phyloP scores from a whole-genome alignment of 2,113 vertebrate genomes.

The Gobio gobio region DNA sequence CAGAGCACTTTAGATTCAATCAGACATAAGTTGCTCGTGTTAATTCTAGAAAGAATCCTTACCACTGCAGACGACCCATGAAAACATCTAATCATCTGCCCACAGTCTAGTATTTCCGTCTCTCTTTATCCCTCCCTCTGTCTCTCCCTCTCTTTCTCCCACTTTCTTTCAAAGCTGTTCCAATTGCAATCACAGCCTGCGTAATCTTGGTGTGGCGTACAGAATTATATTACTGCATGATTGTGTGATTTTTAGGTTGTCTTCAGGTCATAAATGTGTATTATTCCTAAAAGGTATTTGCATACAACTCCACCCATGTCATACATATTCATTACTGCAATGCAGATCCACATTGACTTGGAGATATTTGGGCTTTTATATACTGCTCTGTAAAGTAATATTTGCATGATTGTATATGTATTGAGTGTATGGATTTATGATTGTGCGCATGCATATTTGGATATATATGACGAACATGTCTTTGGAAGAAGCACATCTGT shows the following conservation, averaged over 20 bases:
- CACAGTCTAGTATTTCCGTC: conserved; percentile 57
- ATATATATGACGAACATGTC: conserved; percentile 18
- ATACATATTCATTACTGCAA: conserved; percentile 44
- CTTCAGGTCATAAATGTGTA: conserved; percentile 5
- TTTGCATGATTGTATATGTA: not conserved
- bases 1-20: not conserved
- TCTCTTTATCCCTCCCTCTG: conserved; percentile 40
- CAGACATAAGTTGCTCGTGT: not conserved
- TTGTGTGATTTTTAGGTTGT: not conserved
- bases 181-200: conserved; percentile 52
- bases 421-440: conserved; percentile 2
- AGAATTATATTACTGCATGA: conserved; percentile 68
- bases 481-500: not conserved
- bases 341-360: not conserved
- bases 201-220: conserved; percentile 58
- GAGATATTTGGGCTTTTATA: not conserved
- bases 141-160: conserved; percentile 41
- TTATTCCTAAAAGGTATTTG: conserved; percentile 25
- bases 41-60: not conserved
- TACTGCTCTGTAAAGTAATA: not conserved
- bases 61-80: not conserved
- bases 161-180: conserved; percentile 42
- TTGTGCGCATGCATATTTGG: conserved; percentile 5
- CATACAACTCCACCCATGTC: not conserved
- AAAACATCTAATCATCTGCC: conserved; percentile 25